phyloP scores from a whole-genome alignment of 1,140 invertebrate species.

The Hyles vespertilio region DNA sequence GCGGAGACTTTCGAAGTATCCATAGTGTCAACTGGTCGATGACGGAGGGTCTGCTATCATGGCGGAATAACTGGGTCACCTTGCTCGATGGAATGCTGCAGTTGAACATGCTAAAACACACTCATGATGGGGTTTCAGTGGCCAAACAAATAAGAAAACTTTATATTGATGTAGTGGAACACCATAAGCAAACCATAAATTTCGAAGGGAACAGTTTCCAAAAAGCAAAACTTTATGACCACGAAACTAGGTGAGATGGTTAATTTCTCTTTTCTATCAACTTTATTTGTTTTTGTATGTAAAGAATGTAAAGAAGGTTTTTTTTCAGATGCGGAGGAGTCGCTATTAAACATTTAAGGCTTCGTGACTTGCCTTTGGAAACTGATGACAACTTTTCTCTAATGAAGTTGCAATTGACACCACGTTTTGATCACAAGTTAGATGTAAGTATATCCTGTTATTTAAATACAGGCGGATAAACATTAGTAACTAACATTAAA shows the following conservation, averaged over 20 bases:
- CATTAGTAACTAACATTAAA: neutral
- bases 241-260: constrained; percentile 4
- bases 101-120: constrained; percentile 25
- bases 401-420: constrained; percentile 26
- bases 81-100: constrained; percentile 40
- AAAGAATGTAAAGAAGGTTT: too few species aligned
- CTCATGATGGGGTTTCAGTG: constrained; percentile 17
- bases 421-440: constrained; percentile 14
- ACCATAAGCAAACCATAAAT: constrained; percentile 6
- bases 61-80: constrained; percentile 40
- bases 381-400: constrained; percentile 10
- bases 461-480: too few species aligned
- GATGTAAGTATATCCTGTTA: constrained; percentile 18
- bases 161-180: constrained; percentile 23
- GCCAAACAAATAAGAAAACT: constrained; percentile 20
- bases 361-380: constrained; percentile 16
- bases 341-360: constrained; percentile 20
- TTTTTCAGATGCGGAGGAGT: constrained; percentile 36
- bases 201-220: constrained; percentile 10
- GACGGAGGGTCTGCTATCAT: constrained; percentile 24
- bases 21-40: constrained; percentile 16
- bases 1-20: constrained; percentile 33
- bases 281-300: too few species aligned
- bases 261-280: neutral
- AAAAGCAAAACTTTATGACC: constrained; percentile 6